Conservation (phyloP, 2,888 invertebrate species). For the Omphaloscelis lunosa region DNA sequence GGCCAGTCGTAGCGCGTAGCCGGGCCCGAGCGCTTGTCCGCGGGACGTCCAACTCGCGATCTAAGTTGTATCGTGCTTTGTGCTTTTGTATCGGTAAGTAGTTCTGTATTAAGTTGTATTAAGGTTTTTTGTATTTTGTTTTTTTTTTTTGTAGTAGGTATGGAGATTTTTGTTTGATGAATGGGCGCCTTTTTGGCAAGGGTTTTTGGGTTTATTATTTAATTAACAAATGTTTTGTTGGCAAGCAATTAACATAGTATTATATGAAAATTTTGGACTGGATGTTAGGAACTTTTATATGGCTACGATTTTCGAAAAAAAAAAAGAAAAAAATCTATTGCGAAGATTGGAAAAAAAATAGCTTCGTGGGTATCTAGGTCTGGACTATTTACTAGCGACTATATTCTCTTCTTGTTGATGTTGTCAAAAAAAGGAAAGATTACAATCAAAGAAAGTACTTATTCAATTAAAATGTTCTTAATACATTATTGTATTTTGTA, state of each 20-base stretch:
- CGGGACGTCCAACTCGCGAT: slow-evolving; percentile 71
- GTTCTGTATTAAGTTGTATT: slow-evolving; percentile 1
- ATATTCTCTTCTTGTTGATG: background rate
- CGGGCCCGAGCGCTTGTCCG: slow-evolving; percentile 71
- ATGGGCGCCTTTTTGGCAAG: background rate
- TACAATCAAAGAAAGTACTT: background rate
- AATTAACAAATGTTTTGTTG: background rate
- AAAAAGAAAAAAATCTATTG: background rate
- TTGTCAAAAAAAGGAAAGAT: background rate
- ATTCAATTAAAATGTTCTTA: background rate
- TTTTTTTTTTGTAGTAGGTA: no score
- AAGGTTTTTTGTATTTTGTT: background rate
- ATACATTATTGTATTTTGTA: background rate
- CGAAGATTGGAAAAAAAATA: background rate
- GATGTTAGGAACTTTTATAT: background rate
- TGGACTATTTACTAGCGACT: background rate
- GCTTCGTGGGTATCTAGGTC: background rate
- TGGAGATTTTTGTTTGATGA: no score
- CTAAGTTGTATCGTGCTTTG: slow-evolving; percentile 74
- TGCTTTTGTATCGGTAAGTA: slow-evolving; percentile 59
- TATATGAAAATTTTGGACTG: background rate
- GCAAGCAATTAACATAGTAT: background rate
- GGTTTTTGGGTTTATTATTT: background rate
- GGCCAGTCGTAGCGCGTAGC: slow-evolving; percentile 77
- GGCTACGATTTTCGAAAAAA: background rate